These are phyloP conservation scores for Gallinago nigripennis DNA, from an alignment of 2,797 vertebrate genomes.

Conservation along the genomic window DNA sequence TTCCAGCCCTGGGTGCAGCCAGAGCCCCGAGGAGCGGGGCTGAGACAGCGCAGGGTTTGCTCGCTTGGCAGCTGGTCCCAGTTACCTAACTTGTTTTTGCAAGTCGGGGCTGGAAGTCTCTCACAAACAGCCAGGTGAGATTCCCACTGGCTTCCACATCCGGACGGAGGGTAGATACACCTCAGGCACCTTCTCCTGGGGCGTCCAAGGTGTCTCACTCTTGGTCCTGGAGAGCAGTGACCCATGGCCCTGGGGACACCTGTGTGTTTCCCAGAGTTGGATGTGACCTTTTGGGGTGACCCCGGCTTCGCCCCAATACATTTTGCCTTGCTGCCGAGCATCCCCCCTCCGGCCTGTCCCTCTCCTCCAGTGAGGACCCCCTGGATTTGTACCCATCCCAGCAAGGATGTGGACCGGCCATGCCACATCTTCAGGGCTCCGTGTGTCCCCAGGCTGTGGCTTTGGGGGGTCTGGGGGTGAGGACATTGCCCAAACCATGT, in stretches of 20 bases:
- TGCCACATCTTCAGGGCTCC: rapidly evolving
- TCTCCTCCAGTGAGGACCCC: background rate
- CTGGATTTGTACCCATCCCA: background rate
- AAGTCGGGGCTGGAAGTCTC: slow-evolving; percentile 11
- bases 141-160: rapidly evolving
- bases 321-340: background rate
- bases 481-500: background rate
- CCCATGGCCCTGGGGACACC: rapidly evolving
- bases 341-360: background rate
- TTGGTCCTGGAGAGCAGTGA: background rate
- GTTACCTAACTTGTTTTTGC: background rate
- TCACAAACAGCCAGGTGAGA: background rate
- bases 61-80: slow-evolving; percentile 16
- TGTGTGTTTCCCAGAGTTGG: background rate
- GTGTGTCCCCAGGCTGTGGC: background rate
- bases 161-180: rapidly evolving
- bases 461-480: rapidly evolving
- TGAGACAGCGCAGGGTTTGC: background rate
- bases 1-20: background rate
- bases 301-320: rapidly evolving
- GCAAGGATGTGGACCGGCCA: background rate
- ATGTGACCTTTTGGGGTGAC: background rate
- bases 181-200: background rate
- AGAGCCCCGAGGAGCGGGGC: background rate
- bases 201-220: background rate